Evolutionary conservation across 2,113 vertebrate genomes (phyloP).

Genomic region (Danionella cerebrum): DNA sequence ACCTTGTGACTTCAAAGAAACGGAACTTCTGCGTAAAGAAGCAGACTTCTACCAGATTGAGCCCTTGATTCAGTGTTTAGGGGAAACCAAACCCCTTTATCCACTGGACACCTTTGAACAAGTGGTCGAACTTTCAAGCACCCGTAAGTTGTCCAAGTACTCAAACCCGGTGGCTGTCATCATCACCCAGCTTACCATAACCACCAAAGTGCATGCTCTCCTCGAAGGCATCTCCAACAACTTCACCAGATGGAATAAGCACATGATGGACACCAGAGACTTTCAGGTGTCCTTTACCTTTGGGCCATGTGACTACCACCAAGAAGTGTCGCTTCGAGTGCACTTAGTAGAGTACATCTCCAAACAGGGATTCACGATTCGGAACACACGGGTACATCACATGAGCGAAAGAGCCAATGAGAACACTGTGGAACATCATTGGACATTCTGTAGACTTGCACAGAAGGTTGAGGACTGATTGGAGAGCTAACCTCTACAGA

Average conservation of each 20-base stretch:
- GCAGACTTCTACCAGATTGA: conserved; percentile 85
- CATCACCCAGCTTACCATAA: conserved; percentile 80
- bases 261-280: conserved; percentile 88
- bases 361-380: conserved; percentile 80
- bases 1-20: conserved; percentile 80
- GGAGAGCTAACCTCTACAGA: no score
- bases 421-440: conserved; percentile 83
- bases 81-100: conserved; percentile 78
- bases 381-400: conserved; percentile 78
- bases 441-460: conserved; percentile 80
- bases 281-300: conserved; percentile 85
- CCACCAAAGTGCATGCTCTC: conserved; percentile 75
- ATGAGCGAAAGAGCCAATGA: conserved; percentile 85
- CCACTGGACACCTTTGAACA: conserved; percentile 81
- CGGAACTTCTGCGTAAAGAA: conserved; percentile 77
- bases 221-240: conserved; percentile 79
- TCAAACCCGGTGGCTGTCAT: conserved; percentile 81
- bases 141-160: conserved; percentile 81
- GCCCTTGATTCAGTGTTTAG: conserved; percentile 77
- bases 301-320: conserved; percentile 79
- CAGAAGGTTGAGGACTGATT: conserved; percentile 77
- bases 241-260: conserved; percentile 84
- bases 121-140: conserved; percentile 80
- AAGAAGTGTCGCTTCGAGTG: conserved; percentile 78
- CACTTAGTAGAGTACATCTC: conserved; percentile 83